Conservation (phyloP, 2,888 invertebrate genomes). For the Tuta absoluta region DNA sequence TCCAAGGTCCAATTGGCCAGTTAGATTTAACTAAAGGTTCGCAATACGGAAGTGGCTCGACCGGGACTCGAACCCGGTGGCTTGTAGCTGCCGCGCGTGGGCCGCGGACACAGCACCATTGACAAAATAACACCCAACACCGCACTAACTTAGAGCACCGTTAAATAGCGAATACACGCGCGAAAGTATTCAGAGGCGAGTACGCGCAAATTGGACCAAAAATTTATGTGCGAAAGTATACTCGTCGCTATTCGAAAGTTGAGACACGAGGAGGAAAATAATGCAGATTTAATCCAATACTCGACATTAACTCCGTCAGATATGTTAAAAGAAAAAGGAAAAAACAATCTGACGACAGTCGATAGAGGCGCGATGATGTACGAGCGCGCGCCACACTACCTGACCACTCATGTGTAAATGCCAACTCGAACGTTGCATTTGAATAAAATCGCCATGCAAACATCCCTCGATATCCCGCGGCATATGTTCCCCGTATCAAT, state of each 20-base stretch:
- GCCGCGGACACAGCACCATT: slow-evolving; percentile 55
- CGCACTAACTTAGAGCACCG: slow-evolving; percentile 22
- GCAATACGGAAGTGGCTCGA: slow-evolving; percentile 52
- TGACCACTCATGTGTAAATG: slow-evolving; percentile 32
- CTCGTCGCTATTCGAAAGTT: slow-evolving; percentile 20
- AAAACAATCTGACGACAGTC: slow-evolving; percentile 27
- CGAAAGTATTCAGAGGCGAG: slow-evolving; percentile 20
- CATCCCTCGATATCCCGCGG: slow-evolving; percentile 46
- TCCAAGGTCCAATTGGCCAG: slow-evolving; percentile 22
- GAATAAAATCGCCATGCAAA: slow-evolving; percentile 37
- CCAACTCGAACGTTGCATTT: slow-evolving; percentile 29
- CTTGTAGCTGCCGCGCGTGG: slow-evolving; percentile 65
- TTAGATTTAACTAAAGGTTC: slow-evolving; percentile 24
- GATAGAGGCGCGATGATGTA: slow-evolving; percentile 26
- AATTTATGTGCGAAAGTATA: slow-evolving; percentile 24
- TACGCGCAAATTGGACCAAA: slow-evolving; percentile 25
- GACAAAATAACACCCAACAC: slow-evolving; percentile 38
- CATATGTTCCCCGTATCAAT: slow-evolving; percentile 65
- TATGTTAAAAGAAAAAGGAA: slow-evolving; percentile 16
- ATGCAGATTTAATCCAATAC: slow-evolving; percentile 6
- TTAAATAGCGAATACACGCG: slow-evolving; percentile 23
- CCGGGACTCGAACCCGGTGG: slow-evolving; percentile 45
- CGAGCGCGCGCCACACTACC: slow-evolving; percentile 18
- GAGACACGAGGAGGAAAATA: slow-evolving; percentile 22
- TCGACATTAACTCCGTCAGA: slow-evolving; percentile 4